A percentile compares a stretch with the other conserved stretches of the same genome.
Evolutionary conservation across 2,888 invertebrate genomes (phyloP).

Genomic region (Ditylenchus weischeri): DNA sequence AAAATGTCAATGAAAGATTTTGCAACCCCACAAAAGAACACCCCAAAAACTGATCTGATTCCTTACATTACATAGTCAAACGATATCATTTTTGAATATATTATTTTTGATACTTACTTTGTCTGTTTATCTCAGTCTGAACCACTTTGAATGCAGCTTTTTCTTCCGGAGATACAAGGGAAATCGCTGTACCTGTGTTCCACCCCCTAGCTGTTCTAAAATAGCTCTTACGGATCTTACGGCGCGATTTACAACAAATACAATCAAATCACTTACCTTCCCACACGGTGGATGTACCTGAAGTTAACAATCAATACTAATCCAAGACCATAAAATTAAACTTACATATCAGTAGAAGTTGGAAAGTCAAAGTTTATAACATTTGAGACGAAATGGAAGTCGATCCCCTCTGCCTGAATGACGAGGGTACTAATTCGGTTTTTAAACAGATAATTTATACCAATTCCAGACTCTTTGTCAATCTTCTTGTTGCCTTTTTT

Average conservation of each 20-base stretch:
- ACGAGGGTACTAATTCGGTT: not conserved
- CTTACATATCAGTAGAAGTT: conserved; percentile 79
- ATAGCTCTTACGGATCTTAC: not conserved
- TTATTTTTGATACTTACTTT: too few relatives aligned
- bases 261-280: conserved; percentile 61
- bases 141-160: conserved; percentile 39
- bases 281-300: conserved; percentile 74
- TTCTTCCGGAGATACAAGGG: conserved; percentile 52
- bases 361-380: conserved; percentile 99
- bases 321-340: conserved; percentile 59
- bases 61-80: too few relatives aligned
- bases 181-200: conserved; percentile 59
- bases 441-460: not conserved
- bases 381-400: conserved; percentile 94
- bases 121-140: conserved; percentile 63
- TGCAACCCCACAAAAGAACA: too few relatives aligned
- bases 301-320: too few relatives aligned
- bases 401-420: conserved; percentile 82
- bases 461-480: conserved; percentile 79
- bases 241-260: not conserved
- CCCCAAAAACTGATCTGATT: too few relatives aligned
- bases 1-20: too few relatives aligned
- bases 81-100: too few relatives aligned
- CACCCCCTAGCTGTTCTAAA: conserved; percentile 64
- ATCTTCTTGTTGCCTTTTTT: conserved; percentile 29